Percentiles rank a stretch among this genome's conserved stretches.
phyloP scores from a whole-genome alignment of 2,797 vertebrate genomes.

The Sebastes umbrosus region DNA sequence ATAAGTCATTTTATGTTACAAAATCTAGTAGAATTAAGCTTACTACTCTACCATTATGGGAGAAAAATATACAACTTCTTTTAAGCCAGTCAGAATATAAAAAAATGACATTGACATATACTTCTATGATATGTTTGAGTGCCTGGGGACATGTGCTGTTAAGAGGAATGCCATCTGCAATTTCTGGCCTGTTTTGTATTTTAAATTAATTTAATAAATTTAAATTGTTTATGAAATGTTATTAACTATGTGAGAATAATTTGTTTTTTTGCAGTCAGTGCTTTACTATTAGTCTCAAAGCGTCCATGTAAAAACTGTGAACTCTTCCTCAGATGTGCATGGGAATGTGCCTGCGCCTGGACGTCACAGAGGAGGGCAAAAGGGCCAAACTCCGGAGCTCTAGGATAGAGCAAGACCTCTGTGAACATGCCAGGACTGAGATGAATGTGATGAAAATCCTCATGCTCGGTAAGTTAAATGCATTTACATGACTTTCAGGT shows the following conservation, averaged over 20 bases:
- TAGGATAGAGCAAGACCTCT: constrained; percentile 74
- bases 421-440: constrained; percentile 73
- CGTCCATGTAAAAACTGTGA: neutral
- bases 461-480: constrained; percentile 73
- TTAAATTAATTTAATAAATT: neutral
- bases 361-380: constrained; percentile 73
- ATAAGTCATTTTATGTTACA: neutral
- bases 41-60: neutral
- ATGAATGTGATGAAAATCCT: constrained; percentile 77
- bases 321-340: constrained; percentile 64
- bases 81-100: neutral
- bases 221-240: neutral
- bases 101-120: neutral
- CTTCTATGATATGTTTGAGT: neutral
- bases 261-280: neutral
- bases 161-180: neutral
- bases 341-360: constrained; percentile 64
- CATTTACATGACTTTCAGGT: neutral
- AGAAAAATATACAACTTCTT: neutral
- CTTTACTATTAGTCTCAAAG: neutral
- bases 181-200: neutral
- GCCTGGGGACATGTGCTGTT: neutral
- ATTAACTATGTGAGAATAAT: neutral
- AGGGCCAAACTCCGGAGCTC: constrained; percentile 70
- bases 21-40: neutral